phyloP scores from a whole-genome alignment of 2,113 vertebrate genomes.

The Prunella himalayana region DNA sequence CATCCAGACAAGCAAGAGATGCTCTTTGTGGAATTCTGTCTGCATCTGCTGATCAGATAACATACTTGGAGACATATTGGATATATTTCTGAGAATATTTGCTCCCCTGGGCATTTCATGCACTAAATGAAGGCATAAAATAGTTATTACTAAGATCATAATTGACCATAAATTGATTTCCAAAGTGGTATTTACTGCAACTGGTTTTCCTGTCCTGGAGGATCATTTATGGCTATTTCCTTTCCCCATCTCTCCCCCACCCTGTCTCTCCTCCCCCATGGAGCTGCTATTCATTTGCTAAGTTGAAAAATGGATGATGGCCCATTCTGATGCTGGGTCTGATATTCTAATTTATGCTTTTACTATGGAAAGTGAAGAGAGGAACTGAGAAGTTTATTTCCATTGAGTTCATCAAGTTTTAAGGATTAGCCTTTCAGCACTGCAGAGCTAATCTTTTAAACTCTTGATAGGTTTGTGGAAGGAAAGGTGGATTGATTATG shows the following conservation, averaged over 20 bases:
- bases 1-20: neutral
- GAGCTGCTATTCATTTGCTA: neutral
- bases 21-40: neutral
- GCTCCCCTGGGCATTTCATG: neutral
- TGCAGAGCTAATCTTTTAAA: neutral
- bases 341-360: neutral
- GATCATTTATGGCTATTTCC: neutral
- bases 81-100: slow-evolving; percentile 26
- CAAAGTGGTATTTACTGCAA: slow-evolving; percentile 26
- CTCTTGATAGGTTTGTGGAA: neutral
- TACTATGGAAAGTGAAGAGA: neutral
- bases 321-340: neutral
- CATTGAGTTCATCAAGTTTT: neutral
- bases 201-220: neutral
- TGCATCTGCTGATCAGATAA: neutral
- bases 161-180: slow-evolving; percentile 44
- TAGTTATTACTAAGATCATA: neutral
- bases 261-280: neutral
- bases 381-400: neutral
- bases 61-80: neutral
- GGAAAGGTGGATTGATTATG: neutral
- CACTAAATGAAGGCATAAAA: neutral
- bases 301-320: neutral
- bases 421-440: neutral
- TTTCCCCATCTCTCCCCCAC: neutral